Conservation (phyloP, 2,797 vertebrate genomes). For the Myioborus miniatus region DNA sequence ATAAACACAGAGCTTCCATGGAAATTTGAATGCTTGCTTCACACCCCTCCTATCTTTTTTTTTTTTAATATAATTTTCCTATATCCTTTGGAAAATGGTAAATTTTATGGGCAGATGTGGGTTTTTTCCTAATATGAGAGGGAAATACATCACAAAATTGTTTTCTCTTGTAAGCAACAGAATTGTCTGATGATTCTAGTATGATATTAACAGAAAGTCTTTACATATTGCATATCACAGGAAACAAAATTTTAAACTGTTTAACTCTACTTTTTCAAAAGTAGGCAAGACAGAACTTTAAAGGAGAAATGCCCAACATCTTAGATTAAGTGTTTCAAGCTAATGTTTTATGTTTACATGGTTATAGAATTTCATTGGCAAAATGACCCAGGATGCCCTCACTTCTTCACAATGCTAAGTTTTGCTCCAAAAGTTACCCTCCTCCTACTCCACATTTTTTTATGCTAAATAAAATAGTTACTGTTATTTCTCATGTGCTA, state of each 20-base stretch:
- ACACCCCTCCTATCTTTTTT: not conserved
- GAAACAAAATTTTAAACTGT: not conserved
- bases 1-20: constrained; percentile 50
- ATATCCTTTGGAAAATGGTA: not conserved
- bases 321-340: not conserved
- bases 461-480: not conserved
- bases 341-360: not conserved
- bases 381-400: not conserved
- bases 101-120: not conserved
- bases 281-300: not conserved
- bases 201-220: not conserved
- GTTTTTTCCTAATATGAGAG: not conserved
- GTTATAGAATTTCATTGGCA: not conserved
- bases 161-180: not conserved
- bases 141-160: not conserved
- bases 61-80: not conserved
- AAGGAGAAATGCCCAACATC: not conserved
- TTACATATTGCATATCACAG: not conserved
- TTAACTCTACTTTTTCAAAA: not conserved
- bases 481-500: not conserved
- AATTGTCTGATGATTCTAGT: not conserved
- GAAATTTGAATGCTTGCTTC: constrained; percentile 25
- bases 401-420: not conserved
- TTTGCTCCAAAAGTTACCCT: not conserved
- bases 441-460: not conserved